These are phyloP conservation scores for Drosophila paranaensis DNA, from an alignment of 2,888 invertebrate genomes.

Conservation along the genomic window DNA sequence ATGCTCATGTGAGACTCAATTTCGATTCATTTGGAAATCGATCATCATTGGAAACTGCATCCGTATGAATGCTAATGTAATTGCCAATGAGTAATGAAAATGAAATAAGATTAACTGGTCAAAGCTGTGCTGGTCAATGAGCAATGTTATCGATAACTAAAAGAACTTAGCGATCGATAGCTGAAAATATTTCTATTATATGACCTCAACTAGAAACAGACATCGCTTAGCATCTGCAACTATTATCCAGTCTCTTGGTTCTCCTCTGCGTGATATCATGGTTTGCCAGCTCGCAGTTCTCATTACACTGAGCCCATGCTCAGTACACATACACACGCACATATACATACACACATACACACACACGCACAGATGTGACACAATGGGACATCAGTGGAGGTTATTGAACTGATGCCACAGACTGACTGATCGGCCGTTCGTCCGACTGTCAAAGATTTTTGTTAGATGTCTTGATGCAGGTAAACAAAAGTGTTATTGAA, in stretches of 20 bases:
- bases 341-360: slow-evolving; percentile 17
- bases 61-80: neutral
- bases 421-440: neutral
- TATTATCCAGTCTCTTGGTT: neutral
- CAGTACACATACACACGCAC: slow-evolving; percentile 20
- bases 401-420: slow-evolving; percentile 48
- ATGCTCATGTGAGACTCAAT: neutral
- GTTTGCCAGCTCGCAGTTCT: too few relatives aligned
- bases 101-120: too few relatives aligned
- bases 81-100: neutral
- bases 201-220: too few relatives aligned
- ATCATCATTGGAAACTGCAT: too few relatives aligned
- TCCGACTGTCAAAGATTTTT: slow-evolving; percentile 52
- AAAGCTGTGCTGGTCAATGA: too few relatives aligned
- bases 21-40: neutral
- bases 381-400: slow-evolving; percentile 31
- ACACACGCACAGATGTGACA: slow-evolving; percentile 35
- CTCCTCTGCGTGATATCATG: slow-evolving; percentile 9
- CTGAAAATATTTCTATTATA: neutral
- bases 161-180: neutral
- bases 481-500: slow-evolving; percentile 29
- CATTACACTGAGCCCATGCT: slow-evolving; percentile 37
- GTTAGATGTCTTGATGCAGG: slow-evolving; percentile 37
- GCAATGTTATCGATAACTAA: neutral
- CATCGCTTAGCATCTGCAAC: neutral